Base-by-base conservation (phyloP, 2,888 invertebrate species). In the Flabesymbios commensalis region DNA sequence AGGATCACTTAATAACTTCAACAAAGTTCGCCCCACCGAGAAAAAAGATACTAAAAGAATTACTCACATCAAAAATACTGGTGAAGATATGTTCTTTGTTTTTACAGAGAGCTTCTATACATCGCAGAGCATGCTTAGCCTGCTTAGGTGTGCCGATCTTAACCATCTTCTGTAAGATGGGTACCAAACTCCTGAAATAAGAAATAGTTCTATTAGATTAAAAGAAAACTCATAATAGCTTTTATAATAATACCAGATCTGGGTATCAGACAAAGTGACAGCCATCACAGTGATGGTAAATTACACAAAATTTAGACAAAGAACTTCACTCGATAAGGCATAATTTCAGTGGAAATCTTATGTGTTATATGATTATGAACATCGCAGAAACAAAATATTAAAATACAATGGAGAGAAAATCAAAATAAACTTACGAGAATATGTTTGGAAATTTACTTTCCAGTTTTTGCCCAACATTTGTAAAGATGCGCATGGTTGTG, bases 61-160 rank as follows among this genome's bases (percentile, higher is more conserved):
- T 7, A 45, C 71, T 92, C 88, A 90, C 83, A 74, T 81, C 78
- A 74, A 81, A 80, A 5, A 83, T 73, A 57, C 74, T 76, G 26
- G 71, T 62, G 58, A 80, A 75, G 4, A 80, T 74, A 3, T 71
- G 67, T 33, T 76, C 77, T 63, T 75, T 78, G 63, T 77, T 75
- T 77, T 88, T 88, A 45, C 78, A 78, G 29, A 85, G 75, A 24
- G 74, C 74, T 68, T 78, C 76, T 57, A 98, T 88, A 83, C 96
- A 97, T 71, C 93, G 88, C 64, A 98, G 90, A 2, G 97, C 95
- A 76, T 96, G 94, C 84, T 98, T 98, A 4, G 96, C 94, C 83
- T 97, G 96, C 82, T 95, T 95, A 0, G 93, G 90, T 2, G 93
- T 92, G 14, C 97, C 97, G 45, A 89, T 88, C 75, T 92, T 89